Percentiles rank a stretch among this genome's conserved stretches.
These are phyloP conservation scores for Argyra leucocephala DNA, from an alignment of 2,888 invertebrate genomes.

Conservation along the genomic window DNA sequence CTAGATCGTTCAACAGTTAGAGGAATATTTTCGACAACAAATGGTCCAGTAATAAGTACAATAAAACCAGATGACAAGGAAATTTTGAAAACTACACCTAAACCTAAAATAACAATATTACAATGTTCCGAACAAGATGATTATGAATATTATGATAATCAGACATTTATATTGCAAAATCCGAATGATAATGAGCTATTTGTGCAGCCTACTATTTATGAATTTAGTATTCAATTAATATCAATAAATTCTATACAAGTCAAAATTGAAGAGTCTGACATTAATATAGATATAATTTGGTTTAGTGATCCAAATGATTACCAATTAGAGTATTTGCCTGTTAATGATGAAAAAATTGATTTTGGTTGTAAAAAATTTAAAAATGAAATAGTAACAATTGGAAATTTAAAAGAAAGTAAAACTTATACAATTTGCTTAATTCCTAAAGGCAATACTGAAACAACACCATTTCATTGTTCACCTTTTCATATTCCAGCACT, in stretches of 20 bases:
- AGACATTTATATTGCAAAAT: background rate
- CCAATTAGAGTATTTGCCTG: too few relatives aligned
- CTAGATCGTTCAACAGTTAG: conserved; percentile 9
- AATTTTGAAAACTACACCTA: background rate
- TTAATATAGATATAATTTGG: conserved; percentile 32
- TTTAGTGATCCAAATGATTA: conserved; percentile 28
- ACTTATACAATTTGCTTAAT: conserved; percentile 38
- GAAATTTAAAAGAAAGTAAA: conserved; percentile 27
- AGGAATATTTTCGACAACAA: background rate
- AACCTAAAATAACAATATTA: background rate
- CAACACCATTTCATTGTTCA: conserved; percentile 36
- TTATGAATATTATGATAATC: background rate
- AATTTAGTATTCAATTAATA: conserved; percentile 28
- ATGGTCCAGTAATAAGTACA: background rate
- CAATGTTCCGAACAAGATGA: conserved; percentile 18
- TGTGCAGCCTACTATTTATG: conserved; percentile 31
- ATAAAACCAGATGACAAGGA: background rate
- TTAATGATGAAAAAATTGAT: background rate
- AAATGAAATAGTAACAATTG: conserved; percentile 25
- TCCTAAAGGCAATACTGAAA: conserved; percentile 20
- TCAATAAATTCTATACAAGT: conserved; percentile 28
- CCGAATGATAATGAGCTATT: conserved; percentile 21
- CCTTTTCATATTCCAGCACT: conserved; percentile 33
- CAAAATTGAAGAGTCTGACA: conserved; percentile 23
- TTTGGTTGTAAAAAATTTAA: conserved; percentile 13